Evolutionary conservation across 1,140 invertebrate genomes (phyloP).

Genomic region (Luehdorfia chinensis): DNA sequence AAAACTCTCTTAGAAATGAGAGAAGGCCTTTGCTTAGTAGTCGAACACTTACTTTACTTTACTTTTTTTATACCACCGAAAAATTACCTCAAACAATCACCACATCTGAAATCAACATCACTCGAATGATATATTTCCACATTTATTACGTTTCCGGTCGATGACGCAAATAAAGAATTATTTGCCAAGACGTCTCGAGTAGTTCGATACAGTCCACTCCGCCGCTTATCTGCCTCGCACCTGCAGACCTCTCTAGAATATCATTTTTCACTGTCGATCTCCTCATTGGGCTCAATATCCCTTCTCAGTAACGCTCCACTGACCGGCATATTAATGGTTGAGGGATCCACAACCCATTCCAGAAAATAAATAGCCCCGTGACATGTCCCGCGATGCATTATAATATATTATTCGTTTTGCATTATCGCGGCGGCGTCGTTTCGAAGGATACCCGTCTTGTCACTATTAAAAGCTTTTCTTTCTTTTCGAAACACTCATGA

Average conservation of each 20-base stretch:
- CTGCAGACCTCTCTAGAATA: conserved; percentile 36
- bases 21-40: too few species aligned
- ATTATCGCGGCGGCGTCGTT: background rate
- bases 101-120: too few species aligned
- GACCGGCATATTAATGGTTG: conserved; percentile 61
- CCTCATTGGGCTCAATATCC: conserved; percentile 47
- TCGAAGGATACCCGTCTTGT: background rate
- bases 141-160: too few species aligned
- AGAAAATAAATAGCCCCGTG: conserved; percentile 60
- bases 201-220: background rate
- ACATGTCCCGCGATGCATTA: conserved; percentile 56
- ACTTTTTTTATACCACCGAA: too few species aligned
- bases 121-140: too few species aligned
- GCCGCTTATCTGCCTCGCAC: conserved; percentile 22
- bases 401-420: conserved; percentile 49
- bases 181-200: too few species aligned
- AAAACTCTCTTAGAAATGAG: too few species aligned
- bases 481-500: too few species aligned
- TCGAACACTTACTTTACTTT: too few species aligned
- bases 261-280: conserved; percentile 66
- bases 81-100: too few species aligned
- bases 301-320: conserved; percentile 49
- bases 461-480: background rate
- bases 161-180: too few species aligned
- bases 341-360: conserved; percentile 47